Percentiles rank a stretch among this genome's conserved stretches.
These are phyloP conservation scores for Diceros bicornis DNA, from an alignment of 2,797 vertebrate species.

Conservation along the genomic window DNA sequence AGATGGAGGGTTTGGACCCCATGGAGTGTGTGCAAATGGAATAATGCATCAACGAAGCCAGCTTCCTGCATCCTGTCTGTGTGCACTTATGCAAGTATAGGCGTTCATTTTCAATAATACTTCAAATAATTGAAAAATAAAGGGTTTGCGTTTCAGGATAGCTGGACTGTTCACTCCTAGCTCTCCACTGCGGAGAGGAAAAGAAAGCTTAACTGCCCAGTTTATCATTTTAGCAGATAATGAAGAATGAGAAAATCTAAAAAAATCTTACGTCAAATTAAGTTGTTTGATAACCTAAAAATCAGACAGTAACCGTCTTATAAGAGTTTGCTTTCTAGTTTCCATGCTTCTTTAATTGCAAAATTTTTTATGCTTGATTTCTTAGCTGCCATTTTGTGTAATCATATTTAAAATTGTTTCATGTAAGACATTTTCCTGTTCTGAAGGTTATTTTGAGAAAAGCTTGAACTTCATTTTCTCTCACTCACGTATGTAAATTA, in stretches of 20 bases:
- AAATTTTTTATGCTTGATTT: background rate
- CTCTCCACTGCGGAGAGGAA: background rate
- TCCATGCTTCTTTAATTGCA: background rate
- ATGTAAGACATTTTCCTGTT: background rate
- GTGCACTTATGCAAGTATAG: background rate
- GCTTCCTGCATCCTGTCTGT: background rate
- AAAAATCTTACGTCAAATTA: background rate
- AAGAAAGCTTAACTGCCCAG: background rate
- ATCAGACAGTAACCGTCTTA: background rate
- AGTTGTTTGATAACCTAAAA: constrained; percentile 15
- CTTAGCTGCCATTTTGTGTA: constrained; percentile 34
- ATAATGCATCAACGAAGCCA: background rate
- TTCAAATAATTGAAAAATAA: constrained; percentile 58
- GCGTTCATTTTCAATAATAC: constrained; percentile 42
- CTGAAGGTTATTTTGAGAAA: constrained; percentile 61
- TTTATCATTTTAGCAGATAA: constrained; percentile 14
- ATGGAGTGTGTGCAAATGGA: constrained; percentile 43
- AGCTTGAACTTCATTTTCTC: constrained; percentile 55
- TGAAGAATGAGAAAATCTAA: constrained; percentile 28
- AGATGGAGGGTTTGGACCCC: background rate
- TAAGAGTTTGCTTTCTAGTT: background rate
- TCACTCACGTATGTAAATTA: constrained; percentile 38
- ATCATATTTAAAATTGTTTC: constrained; percentile 41
- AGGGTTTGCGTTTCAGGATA: background rate
- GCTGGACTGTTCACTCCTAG: background rate